These are phyloP conservation scores for Mus minutoides DNA, from an alignment of 2,797 vertebrate genomes.

Conservation along the genomic window DNA sequence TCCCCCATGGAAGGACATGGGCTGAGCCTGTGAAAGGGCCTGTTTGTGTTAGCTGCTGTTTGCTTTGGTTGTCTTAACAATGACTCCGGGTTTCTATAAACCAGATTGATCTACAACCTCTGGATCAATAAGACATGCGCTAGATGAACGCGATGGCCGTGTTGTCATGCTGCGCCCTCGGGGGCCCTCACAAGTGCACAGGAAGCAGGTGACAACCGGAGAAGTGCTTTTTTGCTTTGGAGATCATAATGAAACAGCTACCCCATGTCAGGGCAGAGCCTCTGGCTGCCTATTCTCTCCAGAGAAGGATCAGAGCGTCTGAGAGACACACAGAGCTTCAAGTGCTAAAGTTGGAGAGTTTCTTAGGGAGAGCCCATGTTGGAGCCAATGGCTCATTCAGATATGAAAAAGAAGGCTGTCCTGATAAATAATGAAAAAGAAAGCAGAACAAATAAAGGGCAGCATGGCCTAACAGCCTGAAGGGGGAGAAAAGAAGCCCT, in stretches of 20 bases:
- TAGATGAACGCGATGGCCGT: neutral
- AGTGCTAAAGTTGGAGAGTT: neutral
- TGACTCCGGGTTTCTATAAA: neutral
- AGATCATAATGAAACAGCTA: neutral
- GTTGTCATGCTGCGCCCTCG: neutral
- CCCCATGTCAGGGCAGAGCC: too few species aligned
- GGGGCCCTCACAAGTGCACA: neutral
- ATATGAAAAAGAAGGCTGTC: slow-evolving; percentile 8
- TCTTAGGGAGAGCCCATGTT: neutral
- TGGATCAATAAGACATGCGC: neutral
- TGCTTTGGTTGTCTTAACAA: neutral
- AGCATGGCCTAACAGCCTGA: neutral
- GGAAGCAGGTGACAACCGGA: neutral
- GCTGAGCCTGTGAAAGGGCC: neutral
- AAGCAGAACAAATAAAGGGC: neutral
- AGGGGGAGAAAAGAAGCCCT: neutral
- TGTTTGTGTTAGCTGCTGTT: neutral
- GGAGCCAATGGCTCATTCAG: neutral
- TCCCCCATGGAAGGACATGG: slow-evolving; percentile 21
- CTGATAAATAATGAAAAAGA: neutral
- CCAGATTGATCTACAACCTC: neutral
- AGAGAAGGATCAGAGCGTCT: neutral
- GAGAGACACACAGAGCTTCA: neutral
- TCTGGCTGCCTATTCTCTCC: neutral
- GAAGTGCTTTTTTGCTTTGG: neutral